These are phyloP conservation scores for Catharus fuscescens DNA, from an alignment of 2,113 vertebrate species.

Conservation along the genomic window DNA sequence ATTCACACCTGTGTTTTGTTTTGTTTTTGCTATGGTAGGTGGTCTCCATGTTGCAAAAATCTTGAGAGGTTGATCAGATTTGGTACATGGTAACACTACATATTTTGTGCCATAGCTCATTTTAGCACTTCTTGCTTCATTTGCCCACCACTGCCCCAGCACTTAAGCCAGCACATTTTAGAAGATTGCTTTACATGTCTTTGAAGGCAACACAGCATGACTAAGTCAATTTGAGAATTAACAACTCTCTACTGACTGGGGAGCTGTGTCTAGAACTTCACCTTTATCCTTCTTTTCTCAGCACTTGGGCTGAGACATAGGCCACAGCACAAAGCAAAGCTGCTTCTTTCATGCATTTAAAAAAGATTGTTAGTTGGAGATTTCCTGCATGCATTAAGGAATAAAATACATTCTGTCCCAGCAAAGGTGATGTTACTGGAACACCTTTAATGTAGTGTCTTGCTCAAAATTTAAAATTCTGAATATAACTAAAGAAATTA, in stretches of 20 bases:
- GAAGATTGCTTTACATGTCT: background rate
- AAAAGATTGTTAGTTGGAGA: background rate
- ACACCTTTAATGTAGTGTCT: background rate
- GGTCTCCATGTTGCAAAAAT: background rate
- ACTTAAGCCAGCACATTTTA: background rate
- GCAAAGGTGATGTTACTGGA: background rate
- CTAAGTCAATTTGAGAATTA: background rate
- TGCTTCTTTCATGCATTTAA: background rate
- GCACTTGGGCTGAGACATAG: background rate
- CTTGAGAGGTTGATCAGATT: background rate
- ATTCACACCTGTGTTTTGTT: background rate
- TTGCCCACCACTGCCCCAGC: background rate
- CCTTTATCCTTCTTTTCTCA: background rate
- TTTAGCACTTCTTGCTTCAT: background rate
- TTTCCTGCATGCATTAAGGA: background rate
- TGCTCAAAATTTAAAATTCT: background rate
- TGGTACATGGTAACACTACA: background rate
- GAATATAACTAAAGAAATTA: background rate
- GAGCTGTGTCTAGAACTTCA: background rate
- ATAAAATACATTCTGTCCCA: background rate
- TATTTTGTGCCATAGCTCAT: background rate
- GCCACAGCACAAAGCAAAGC: background rate
- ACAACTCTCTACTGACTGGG: background rate
- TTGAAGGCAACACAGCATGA: background rate
- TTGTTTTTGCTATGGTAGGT: background rate